phyloP scores from a whole-genome alignment of 1,140 invertebrate genomes.

The Zaprionus taronus region DNA sequence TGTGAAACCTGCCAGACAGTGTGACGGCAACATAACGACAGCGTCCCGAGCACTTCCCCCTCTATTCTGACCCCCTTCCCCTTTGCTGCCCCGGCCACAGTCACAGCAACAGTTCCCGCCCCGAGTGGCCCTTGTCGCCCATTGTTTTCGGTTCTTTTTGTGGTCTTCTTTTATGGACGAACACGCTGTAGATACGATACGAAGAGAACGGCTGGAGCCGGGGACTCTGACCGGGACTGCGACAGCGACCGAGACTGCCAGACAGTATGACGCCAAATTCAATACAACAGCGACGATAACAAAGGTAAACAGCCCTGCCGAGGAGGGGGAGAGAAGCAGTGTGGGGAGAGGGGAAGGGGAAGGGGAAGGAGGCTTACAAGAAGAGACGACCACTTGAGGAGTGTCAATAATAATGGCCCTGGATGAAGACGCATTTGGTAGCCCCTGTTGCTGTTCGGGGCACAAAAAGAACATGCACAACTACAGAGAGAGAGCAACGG shows the following conservation, averaged over 20 bases:
- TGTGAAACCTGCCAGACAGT: conserved; percentile 82
- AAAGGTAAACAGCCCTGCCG: conserved; percentile 70
- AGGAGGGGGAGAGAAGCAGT: neutral
- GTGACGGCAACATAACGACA: conserved; percentile 66
- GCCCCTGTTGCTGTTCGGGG: conserved; percentile 36
- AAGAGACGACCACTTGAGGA: conserved; percentile 52
- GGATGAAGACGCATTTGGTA: conserved; percentile 56
- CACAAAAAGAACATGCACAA: conserved; percentile 39
- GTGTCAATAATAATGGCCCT: conserved; percentile 66
- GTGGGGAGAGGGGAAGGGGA: neutral
- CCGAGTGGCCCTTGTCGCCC: conserved; percentile 35
- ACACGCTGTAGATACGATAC: conserved; percentile 29
- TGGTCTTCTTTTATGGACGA: conserved; percentile 73
- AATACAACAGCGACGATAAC: conserved; percentile 74
- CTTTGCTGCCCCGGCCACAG: neutral
- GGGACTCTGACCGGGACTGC: conserved; percentile 12
- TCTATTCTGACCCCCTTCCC: neutral
- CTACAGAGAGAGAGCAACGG: conserved; percentile 33
- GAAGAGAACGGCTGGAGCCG: neutral
- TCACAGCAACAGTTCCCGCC: neutral
- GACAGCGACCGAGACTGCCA: conserved; percentile 62
- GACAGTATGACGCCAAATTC: conserved; percentile 81
- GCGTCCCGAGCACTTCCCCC: conserved; percentile 42
- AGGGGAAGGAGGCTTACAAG: conserved; percentile 7
- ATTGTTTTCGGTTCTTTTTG: conserved; percentile 74